Conservation (phyloP, 37 sponge, comb jelly and placozoan species). For the Eunapius fragilis region DNA sequence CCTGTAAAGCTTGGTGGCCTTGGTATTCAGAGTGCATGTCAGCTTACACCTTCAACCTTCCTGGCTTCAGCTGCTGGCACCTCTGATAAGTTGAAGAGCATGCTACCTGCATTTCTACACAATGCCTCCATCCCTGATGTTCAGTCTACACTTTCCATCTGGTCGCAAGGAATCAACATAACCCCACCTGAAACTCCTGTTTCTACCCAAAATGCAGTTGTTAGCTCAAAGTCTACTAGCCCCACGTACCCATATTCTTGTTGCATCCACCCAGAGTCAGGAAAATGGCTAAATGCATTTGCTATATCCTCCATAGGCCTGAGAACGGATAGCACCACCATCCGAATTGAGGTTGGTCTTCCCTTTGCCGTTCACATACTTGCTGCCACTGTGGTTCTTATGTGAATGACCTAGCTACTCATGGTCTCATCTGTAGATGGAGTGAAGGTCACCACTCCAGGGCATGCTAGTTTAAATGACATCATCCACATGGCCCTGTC, state of each 20-base stretch:
- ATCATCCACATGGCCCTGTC: constrained; percentile 27
- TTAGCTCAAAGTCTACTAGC: no score
- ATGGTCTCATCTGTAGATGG: constrained; percentile 35
- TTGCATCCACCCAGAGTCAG: no score
- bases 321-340: neutral
- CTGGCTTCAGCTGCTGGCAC: constrained; percentile 51
- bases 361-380: neutral
- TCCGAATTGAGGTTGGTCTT: no score
- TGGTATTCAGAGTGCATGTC: constrained; percentile 39
- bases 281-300: no score
- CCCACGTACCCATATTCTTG: no score
- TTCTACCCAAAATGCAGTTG: no score
- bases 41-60: constrained; percentile 55
- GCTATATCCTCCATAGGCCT: neutral
- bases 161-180: constrained; percentile 5
- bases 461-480: constrained; percentile 32
- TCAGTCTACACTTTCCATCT: neutral
- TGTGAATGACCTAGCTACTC: neutral
- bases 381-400: constrained; percentile 10
- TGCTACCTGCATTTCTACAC: constrained; percentile 15
- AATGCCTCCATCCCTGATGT: neutral
- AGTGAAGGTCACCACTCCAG: constrained; percentile 14
- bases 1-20: constrained; percentile 47
- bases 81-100: constrained; percentile 6
- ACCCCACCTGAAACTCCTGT: neutral